Evolutionary conservation across 1,140 invertebrate species (phyloP), one percentile per base, ranked within the genome.

Genomic region (Ceratosolen fusciceps): DNA sequence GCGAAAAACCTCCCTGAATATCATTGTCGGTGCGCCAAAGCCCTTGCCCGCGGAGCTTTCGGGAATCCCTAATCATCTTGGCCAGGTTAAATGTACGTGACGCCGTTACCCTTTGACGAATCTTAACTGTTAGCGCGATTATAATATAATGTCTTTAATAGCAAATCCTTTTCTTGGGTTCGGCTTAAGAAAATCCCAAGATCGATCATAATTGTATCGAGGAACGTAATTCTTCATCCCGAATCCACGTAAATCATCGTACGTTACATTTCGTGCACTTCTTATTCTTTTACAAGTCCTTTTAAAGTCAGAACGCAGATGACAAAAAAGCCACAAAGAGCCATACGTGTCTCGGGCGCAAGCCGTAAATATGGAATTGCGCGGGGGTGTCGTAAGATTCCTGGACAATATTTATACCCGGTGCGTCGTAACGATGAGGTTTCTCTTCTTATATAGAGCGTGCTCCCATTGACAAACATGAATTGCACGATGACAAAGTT

Each of bases 401-500:
- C 3, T 9, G 9, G 26, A 34, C 62, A 67, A 68, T 54, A 77
- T 71, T 70, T 77, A 71, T 58, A 70, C 29, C 26, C 26, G 4
- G 0, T n/a, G 52, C 10, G 52, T 26, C 31, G 9, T 26, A 43
- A 31, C 21, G 29, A 31, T 5, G 49, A 21, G 31, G 19, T 73
- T 73, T 73, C 71, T 73, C 71, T 16, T 73, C 71, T 34, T 73
- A 37, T 73, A 34, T 47, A 71, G 47, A 56, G 70, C 70, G 8
- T 4, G 47, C n/a, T n/a, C 12, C 21, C 34, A 56, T 72, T 58
- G 71, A 73, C 19, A 73, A 73, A 73, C 43, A 26, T 39, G 67
- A 77, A 70, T 37, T 31, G 52, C 34, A 16, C 37, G 75, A 77
- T 77, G 75, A 77, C 75, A 77, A 77, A 77, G 24, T 70, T 77